A percentile compares a stretch with the other conserved stretches of the same genome.
phyloP scores from a whole-genome alignment of 35 echinoderm and acorn worm genomes.

The Holothuria glaberrima region DNA sequence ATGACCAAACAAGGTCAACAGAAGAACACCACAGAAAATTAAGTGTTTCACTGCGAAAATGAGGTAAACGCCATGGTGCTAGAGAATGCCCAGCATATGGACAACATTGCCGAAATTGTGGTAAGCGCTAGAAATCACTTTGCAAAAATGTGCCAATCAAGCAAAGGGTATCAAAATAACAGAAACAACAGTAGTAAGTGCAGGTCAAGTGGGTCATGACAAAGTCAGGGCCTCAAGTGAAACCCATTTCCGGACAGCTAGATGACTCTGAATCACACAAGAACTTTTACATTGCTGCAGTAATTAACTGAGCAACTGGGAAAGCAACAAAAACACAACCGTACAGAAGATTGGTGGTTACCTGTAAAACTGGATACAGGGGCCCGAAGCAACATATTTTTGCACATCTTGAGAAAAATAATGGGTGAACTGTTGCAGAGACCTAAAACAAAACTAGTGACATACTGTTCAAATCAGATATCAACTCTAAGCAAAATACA shows the following conservation, averaged over 20 bases:
- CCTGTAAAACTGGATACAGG: not conserved
- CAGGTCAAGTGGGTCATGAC: too few relatives aligned
- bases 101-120: slow-evolving; percentile 6
- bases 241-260: not conserved
- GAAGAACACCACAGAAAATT: slow-evolving; percentile 17
- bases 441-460: not conserved
- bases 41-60: slow-evolving; percentile 22
- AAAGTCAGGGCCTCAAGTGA: not conserved
- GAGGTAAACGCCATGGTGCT: slow-evolving; percentile 5
- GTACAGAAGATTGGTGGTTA: not conserved
- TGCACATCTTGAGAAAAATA: not conserved
- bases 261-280: not conserved
- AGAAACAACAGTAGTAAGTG: not conserved
- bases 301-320: not conserved
- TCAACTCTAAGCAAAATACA: not conserved
- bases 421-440: not conserved
- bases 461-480: not conserved
- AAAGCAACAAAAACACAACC: not conserved
- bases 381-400: not conserved
- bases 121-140: slow-evolving; percentile 39
- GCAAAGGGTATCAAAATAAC: not conserved
- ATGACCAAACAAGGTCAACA: not conserved
- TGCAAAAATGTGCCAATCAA: slow-evolving; percentile 34
- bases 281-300: not conserved
- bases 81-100: slow-evolving; percentile 35